These are phyloP conservation scores for Dryobates pubescens DNA, from an alignment of 2,797 vertebrate species.

Conservation along the genomic window DNA sequence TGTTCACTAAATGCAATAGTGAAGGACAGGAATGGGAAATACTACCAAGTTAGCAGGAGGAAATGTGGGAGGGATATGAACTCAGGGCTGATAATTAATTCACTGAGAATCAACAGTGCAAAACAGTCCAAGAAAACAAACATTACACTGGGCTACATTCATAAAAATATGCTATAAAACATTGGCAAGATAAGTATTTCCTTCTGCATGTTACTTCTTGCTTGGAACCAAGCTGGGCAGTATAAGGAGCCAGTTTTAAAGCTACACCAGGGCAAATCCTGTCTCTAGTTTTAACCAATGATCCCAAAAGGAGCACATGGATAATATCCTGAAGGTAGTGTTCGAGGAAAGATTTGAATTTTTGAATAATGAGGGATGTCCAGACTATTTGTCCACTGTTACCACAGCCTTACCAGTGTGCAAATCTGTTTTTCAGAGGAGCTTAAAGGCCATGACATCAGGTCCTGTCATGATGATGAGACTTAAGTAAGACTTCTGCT, in stretches of 20 bases:
- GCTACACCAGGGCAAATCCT: not conserved
- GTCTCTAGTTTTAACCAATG: not conserved
- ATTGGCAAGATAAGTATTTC: not conserved
- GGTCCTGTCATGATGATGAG: not conserved
- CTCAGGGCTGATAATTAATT: not conserved
- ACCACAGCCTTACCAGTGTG: not conserved
- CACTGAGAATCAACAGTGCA: not conserved
- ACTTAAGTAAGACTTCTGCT: not conserved
- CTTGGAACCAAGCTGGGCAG: not conserved
- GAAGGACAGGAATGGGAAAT: not conserved
- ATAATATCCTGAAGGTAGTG: not conserved
- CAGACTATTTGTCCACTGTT: not conserved
- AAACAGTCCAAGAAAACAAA: not conserved
- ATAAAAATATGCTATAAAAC: not conserved
- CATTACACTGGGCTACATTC: fast-evolving
- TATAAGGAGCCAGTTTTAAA: not conserved
- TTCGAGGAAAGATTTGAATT: not conserved
- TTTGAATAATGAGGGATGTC: not conserved
- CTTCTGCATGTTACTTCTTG: not conserved
- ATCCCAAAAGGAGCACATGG: not conserved
- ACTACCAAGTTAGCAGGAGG: not conserved
- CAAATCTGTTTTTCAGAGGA: not conserved
- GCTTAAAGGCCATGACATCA: not conserved
- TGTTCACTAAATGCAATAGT: not conserved
- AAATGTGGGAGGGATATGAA: not conserved